Conservation (phyloP, 2,797 vertebrate genomes). For the Sebastolobus alascanus region DNA sequence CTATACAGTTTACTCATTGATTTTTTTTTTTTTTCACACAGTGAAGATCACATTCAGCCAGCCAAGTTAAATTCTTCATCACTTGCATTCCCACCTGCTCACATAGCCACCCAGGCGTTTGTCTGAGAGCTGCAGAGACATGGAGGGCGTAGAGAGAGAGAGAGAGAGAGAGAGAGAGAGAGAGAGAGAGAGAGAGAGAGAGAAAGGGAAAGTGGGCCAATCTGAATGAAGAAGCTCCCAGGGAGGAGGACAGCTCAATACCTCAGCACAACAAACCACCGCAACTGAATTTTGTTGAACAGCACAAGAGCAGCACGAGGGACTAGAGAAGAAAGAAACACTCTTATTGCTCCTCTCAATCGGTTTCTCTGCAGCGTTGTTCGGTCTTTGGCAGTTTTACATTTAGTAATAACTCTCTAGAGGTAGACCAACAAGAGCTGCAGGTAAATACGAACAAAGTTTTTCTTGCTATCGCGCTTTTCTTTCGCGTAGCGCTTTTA, state of each 20-base stretch:
- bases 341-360: background rate
- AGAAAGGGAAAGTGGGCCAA: constrained; percentile 59
- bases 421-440: background rate
- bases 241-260: constrained; percentile 50
- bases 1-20: background rate
- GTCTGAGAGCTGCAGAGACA: constrained; percentile 54
- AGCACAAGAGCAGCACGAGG: constrained; percentile 22
- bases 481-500: background rate
- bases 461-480: background rate
- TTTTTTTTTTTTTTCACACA: background rate
- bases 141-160: constrained; percentile 1
- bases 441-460: background rate
- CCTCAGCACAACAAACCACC: constrained; percentile 53
- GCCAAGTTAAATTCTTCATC: constrained; percentile 26
- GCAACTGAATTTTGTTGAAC: constrained; percentile 16
- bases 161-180: constrained; percentile 31
- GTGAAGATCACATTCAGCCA: constrained; percentile 29
- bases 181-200: no score
- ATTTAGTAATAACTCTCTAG: constrained; percentile 3
- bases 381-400: constrained; percentile 28
- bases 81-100: constrained; percentile 31
- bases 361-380: constrained; percentile 4
- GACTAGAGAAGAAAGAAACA: constrained; percentile 10
- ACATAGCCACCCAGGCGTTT: constrained; percentile 29
- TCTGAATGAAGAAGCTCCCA: constrained; percentile 50